phyloP scores from a whole-genome alignment of 2,888 invertebrate genomes.

The Drosophila atroscutellata region DNA sequence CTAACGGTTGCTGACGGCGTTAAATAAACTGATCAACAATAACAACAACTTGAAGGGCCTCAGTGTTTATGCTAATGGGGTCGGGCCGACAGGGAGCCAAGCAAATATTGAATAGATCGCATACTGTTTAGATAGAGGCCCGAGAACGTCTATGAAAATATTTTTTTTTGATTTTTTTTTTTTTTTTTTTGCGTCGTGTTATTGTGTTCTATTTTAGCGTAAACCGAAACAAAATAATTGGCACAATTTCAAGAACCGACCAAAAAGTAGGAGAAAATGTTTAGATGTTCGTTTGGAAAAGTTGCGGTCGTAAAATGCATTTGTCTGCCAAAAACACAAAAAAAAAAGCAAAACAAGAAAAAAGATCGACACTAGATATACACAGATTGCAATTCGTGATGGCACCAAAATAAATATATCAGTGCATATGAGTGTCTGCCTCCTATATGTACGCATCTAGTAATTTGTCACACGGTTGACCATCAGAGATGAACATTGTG shows the following conservation, averaged over 20 bases:
- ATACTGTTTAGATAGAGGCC: constrained; percentile 25
- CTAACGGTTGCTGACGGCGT: constrained; percentile 51
- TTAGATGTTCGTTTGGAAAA: constrained; percentile 55
- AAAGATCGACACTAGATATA: background rate
- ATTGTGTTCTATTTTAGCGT: constrained; percentile 64
- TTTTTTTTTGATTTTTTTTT: no score
- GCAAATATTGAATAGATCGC: constrained; percentile 47
- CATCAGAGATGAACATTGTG: constrained; percentile 14
- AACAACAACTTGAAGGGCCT: constrained; percentile 26
- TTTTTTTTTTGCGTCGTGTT: constrained; percentile 36
- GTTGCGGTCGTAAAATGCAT: constrained; percentile 41
- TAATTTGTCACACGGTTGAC: constrained; percentile 33
- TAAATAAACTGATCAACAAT: constrained; percentile 43
- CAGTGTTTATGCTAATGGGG: constrained; percentile 39
- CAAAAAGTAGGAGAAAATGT: constrained; percentile 25
- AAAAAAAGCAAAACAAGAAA: background rate
- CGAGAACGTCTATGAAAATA: background rate
- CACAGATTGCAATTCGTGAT: constrained; percentile 31
- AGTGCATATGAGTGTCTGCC: background rate
- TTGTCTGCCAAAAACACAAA: constrained; percentile 28
- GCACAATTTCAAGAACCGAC: constrained; percentile 65
- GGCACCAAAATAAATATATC: constrained; percentile 1
- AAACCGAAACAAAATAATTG: constrained; percentile 65
- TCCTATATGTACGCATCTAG: constrained; percentile 6
- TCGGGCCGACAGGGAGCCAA: constrained; percentile 35